Evolutionary conservation across 35 echinoderm and acorn worm species (phyloP).

Genomic region (Eucidaris tribuloides): DNA sequence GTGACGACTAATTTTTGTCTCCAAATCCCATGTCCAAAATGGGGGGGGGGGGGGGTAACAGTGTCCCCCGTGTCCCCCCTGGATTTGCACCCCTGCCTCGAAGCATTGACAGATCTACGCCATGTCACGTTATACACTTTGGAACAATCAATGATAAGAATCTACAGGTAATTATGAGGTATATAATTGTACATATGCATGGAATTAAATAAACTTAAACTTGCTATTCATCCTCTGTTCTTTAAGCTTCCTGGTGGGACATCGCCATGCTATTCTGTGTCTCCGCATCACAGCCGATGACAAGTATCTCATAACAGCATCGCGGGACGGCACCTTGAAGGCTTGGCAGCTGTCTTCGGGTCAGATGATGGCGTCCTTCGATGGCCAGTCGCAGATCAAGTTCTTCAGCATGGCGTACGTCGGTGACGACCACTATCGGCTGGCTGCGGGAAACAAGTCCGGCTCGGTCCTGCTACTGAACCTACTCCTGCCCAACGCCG

Average conservation of each 20-base stretch:
- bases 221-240: no score
- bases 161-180: no score
- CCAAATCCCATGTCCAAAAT: no score
- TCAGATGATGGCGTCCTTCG: constrained; percentile 59
- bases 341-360: constrained; percentile 62
- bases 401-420: constrained; percentile 40
- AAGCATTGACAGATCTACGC: no score
- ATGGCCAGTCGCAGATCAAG: constrained; percentile 77
- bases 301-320: constrained; percentile 63
- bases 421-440: constrained; percentile 36
- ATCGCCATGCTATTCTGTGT: constrained; percentile 72
- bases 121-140: no score
- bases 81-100: no score
- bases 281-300: constrained; percentile 54
- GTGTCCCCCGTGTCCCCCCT: no score
- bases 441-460: constrained; percentile 60
- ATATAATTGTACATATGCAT: no score
- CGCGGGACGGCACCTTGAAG: constrained; percentile 76
- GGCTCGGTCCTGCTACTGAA: constrained; percentile 58
- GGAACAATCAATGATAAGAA: no score
- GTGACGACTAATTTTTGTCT: no score
- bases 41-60: no score
- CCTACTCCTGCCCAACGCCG: constrained; percentile 26
- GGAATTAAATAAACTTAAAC: no score
- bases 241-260: constrained; percentile 67